These are phyloP conservation scores for Eumaeus atala DNA, from an alignment of 1,140 invertebrate genomes.

Conservation along the genomic window DNA sequence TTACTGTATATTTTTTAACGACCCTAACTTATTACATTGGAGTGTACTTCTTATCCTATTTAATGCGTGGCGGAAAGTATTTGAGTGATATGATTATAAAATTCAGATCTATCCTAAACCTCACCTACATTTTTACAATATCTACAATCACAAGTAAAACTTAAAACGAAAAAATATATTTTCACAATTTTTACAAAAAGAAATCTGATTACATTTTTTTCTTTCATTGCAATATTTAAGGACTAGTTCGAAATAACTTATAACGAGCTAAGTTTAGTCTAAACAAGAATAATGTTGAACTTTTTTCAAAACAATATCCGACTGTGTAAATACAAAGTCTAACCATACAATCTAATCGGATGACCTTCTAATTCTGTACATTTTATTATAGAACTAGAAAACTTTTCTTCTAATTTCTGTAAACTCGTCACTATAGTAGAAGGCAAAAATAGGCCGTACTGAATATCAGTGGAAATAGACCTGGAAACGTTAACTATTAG, in stretches of 20 bases:
- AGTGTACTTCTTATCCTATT: constrained; percentile 16
- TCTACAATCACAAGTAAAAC: constrained; percentile 56
- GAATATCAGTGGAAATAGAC: constrained; percentile 42
- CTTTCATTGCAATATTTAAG: constrained; percentile 60
- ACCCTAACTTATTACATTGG: neutral
- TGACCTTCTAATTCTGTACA: constrained; percentile 39
- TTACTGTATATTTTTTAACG: no score
- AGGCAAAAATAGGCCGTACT: constrained; percentile 40
- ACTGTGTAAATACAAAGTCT: constrained; percentile 2
- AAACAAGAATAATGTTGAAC: constrained; percentile 46
- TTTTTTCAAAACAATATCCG: constrained; percentile 53
- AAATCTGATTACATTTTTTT: constrained; percentile 34
- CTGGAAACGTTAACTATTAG: constrained; percentile 18
- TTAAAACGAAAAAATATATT: constrained; percentile 19
- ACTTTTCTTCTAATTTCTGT: constrained; percentile 14
- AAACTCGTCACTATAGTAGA: constrained; percentile 30
- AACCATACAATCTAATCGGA: constrained; percentile 21
- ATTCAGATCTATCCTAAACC: constrained; percentile 52
- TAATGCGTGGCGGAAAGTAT: constrained; percentile 42
- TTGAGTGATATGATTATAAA: constrained; percentile 70
- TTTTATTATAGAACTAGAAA: constrained; percentile 17
- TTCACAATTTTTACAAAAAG: constrained; percentile 6
- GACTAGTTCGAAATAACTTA: constrained; percentile 69
- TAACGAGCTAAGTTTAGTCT: constrained; percentile 60
- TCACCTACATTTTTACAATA: constrained; percentile 64